Percentiles rank a stretch among this genome's conserved stretches.
Evolutionary conservation across 2,888 invertebrate genomes (phyloP).

Genomic region (Stegophylla sp.): DNA sequence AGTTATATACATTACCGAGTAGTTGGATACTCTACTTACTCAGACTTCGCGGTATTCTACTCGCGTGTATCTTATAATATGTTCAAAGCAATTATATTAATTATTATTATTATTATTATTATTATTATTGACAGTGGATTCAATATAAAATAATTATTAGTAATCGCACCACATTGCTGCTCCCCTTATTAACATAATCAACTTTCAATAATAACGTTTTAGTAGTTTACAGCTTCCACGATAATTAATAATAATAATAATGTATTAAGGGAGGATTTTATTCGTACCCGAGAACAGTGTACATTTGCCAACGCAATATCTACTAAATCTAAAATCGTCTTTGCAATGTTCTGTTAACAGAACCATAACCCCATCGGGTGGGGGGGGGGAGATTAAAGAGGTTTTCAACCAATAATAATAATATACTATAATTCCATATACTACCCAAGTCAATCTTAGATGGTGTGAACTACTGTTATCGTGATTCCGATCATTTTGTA

Average conservation of each 20-base stretch:
- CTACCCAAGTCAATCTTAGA: background rate
- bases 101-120: no score
- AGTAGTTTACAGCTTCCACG: background rate
- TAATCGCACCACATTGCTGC: background rate
- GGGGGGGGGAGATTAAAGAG: slow-evolving; percentile 13
- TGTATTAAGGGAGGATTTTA: background rate
- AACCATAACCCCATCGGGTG: background rate
- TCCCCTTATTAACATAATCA: background rate
- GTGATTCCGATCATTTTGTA: background rate
- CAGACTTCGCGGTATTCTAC: background rate
- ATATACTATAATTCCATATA: slow-evolving; percentile 11
- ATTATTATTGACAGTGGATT: no score
- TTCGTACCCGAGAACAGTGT: background rate
- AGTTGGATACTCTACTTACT: no score
- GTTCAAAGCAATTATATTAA: background rate
- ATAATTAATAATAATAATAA: background rate
- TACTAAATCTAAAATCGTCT: slow-evolving; percentile 6
- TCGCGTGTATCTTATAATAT: background rate
- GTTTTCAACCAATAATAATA: slow-evolving; percentile 17
- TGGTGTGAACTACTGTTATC: slow-evolving; percentile 1
- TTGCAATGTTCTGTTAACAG: background rate
- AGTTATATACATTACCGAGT: background rate
- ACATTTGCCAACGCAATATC: background rate
- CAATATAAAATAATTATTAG: background rate
- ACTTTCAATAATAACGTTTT: background rate